phyloP scores from a whole-genome alignment of 2,888 invertebrate species.

The Drosophila nigricruria region DNA sequence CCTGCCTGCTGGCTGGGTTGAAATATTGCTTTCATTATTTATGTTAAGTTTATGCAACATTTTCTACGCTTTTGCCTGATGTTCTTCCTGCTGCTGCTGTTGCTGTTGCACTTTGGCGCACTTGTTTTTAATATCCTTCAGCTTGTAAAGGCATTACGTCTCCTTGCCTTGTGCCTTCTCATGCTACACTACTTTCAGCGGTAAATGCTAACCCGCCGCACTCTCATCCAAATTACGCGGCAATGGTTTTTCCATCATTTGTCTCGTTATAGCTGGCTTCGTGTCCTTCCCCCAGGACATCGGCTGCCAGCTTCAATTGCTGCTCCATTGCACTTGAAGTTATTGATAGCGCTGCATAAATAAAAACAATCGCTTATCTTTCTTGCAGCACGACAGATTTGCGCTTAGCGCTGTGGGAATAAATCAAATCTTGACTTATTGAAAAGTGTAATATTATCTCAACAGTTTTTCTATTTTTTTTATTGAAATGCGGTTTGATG shows the following conservation, averaged over 20 bases:
- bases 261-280: conserved; percentile 63
- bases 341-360: conserved; percentile 44
- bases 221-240: conserved; percentile 58
- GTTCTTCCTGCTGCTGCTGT: conserved; percentile 10
- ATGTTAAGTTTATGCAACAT: conserved; percentile 76
- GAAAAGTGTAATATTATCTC: conserved; percentile 26
- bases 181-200: conserved; percentile 16
- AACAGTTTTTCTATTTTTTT: not conserved
- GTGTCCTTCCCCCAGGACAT: conserved; percentile 17
- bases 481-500: conserved; percentile 3
- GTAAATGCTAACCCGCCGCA: conserved; percentile 38
- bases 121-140: conserved; percentile 81
- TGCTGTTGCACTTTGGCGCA: conserved; percentile 57
- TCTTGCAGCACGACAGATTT: conserved; percentile 18
- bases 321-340: conserved; percentile 55
- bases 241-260: conserved; percentile 72
- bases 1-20: conserved; percentile 41
- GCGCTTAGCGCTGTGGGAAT: conserved; percentile 19
- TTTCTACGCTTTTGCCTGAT: conserved; percentile 49
- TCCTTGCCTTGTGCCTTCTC: conserved; percentile 19
- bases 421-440: conserved; percentile 30
- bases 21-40: conserved; percentile 80
- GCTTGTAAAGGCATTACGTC: conserved; percentile 76
- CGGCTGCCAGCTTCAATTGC: conserved; percentile 35
- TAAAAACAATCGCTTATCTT: conserved; percentile 27